Base-by-base conservation (phyloP, 2,113 vertebrate species). In the Himantopus leucocephalus region DNA sequence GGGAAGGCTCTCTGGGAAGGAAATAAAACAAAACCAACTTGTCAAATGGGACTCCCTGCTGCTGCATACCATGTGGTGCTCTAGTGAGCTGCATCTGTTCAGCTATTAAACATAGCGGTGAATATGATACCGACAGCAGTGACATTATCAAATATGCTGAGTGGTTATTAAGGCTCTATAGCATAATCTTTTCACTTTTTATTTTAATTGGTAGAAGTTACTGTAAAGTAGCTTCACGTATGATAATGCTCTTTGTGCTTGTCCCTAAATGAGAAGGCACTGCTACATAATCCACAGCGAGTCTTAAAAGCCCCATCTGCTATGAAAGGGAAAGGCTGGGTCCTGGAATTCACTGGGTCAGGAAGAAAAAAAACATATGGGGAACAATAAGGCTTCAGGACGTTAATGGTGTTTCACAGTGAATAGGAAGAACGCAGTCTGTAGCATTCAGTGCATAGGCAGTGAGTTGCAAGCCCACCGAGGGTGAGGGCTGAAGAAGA, bases 11-110 rank as follows among this genome's bases (percentile, higher is more conserved):
- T 47, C 30, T 66, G 70, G 93, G 91, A 96, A 92, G 67, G 63
- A 96, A 97, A 97, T 95, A 96, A 96, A 97, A 78, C 89, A 96
- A 96, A 97, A 90, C 81, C 75, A 80, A 95, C 85, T 97, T 96
- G 91, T 97, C 87, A 96, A 96, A 97, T 79, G 80, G 94, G 93
- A 90, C 95, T 97, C 91, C 97, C 96, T 96, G 94, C 94, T 97
- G 95, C 92, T 95, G 76, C 75, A 45, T 70, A 90, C 90, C 96
- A 96, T 97, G 96, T 94, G 95, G 83, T 95, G 70, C 85, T 95
- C 90, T 83, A 91, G 90, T 50, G 67, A 96, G 76, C 62, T 95
- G 90, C 96, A 98, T 97, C 96, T 98, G 97, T 93, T 97, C 90
- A 53, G 89, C 91, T 96, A 81, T 94, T 97, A 97, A 97, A 92